These are phyloP conservation scores for Megalurothrips usitatus DNA, from an alignment of 2,888 invertebrate genomes.

Conservation along the genomic window DNA sequence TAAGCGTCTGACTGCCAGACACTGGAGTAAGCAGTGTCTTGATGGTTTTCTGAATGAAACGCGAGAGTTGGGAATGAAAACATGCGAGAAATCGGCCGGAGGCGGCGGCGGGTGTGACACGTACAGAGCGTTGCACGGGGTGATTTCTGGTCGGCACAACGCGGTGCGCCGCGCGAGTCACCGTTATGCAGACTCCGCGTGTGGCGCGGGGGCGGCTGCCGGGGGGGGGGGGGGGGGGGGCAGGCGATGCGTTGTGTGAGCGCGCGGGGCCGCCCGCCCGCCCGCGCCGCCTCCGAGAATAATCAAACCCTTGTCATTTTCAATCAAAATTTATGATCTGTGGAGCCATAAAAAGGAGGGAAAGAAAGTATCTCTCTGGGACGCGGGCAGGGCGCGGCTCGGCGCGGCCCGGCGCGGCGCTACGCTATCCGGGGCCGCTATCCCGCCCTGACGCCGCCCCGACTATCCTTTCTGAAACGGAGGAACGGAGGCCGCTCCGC, in stretches of 20 bases:
- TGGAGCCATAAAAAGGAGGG: not conserved
- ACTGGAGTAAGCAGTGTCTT: too few relatives aligned
- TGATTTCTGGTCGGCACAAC: not conserved
- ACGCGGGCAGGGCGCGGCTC: too few relatives aligned
- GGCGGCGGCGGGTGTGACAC: not conserved
- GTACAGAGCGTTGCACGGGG: not conserved
- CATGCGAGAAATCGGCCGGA: too few relatives aligned
- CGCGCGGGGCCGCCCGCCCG: too few relatives aligned
- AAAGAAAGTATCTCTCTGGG: not conserved
- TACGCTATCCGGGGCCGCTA: too few relatives aligned
- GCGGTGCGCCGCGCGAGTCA: not conserved
- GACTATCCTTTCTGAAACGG: too few relatives aligned
- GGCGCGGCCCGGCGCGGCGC: too few relatives aligned
- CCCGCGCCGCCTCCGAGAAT: not conserved
- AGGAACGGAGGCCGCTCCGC: too few relatives aligned
- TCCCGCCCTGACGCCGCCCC: too few relatives aligned
- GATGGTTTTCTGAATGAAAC: too few relatives aligned
- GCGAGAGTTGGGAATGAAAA: too few relatives aligned
- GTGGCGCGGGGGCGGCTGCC: not conserved
- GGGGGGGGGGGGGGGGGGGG: not conserved
- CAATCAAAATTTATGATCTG: slow-evolving; percentile 15
- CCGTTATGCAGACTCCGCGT: not conserved
- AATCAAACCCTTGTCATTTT: slow-evolving; percentile 18
- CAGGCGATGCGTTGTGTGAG: not conserved
- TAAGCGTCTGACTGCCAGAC: too few relatives aligned